Base-by-base conservation (phyloP, 2,888 invertebrate species). In the Apodemia mormo region DNA sequence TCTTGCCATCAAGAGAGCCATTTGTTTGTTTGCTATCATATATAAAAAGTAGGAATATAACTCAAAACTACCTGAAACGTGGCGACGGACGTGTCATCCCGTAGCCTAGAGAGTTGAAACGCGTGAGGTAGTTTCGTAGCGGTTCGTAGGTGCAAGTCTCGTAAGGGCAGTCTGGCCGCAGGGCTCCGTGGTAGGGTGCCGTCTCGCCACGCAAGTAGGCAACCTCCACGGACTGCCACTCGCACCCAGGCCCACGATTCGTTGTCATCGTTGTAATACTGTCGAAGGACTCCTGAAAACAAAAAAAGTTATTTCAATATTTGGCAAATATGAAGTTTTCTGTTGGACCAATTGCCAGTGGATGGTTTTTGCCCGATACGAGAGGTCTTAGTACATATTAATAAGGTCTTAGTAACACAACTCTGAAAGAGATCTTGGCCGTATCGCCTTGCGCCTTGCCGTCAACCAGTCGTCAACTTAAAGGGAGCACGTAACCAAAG, bases 121-220 rank as follows among this genome's bases (percentile, higher is more conserved):
- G 92, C 92, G 78, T 92, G 89, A 71, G 90, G 90, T 77, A 92
- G 80, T 70, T 77, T 74, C 3, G 83, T 78, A 30, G 90, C 87
- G n/a, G 89, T 84, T 9, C 88, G 87, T 71, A 90, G 84, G 75
- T 90, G 90, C 75, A 92, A 80, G 75, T 88, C 89, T 2, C 90
- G 85, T 75, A 92, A 85, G 2, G 90, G 92, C 71, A 91, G 83
- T 43, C 90, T 78, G 37, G 92, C 90, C 30, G 91, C 88, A 6
- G 89, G 85, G 49, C 92, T 78, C 22, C 93, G 82, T 29, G 94
- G 93, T 78, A 93, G 81, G 66, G 93, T 92, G 69, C 92, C 93
- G 69, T 93, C 92, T n/a, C 92, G 85, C 89, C 93, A 92, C 52
- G 88, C 93, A 70, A 89, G 86, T 75, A 93, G 82, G 77, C 92